Evolutionary conservation across 2,113 vertebrate genomes (phyloP).

Genomic region (Chaenocephalus aceratus): DNA sequence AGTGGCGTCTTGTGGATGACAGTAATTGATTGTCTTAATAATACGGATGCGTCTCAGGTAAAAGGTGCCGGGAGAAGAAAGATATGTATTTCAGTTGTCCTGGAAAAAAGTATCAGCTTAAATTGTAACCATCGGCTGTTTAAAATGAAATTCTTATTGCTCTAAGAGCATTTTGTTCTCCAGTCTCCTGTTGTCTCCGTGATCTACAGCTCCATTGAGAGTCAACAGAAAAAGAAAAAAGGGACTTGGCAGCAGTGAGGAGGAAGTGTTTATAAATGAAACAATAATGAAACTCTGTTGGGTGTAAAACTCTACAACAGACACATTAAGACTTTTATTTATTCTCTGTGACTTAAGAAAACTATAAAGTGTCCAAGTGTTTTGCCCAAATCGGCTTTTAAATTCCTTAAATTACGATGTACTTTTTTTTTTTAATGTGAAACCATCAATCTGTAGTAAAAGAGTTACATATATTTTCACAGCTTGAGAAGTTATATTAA

Average conservation of each 20-base stretch:
- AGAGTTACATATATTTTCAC: not conserved
- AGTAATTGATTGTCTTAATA: slow-evolving; percentile 67
- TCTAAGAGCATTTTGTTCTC: not conserved
- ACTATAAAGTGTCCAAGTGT: not conserved
- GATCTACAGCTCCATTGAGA: not conserved
- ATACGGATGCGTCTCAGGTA: slow-evolving; percentile 4
- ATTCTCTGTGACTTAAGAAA: not conserved
- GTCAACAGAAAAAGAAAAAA: not conserved
- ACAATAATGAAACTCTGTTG: not conserved
- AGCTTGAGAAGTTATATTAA: not conserved
- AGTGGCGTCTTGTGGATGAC: slow-evolving; percentile 34
- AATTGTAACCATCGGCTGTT: slow-evolving; percentile 9
- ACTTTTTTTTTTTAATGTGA: not conserved
- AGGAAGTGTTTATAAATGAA: slow-evolving; percentile 4
- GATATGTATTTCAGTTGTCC: slow-evolving; percentile 21
- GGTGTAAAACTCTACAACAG: not conserved
- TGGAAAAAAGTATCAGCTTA: slow-evolving; percentile 8
- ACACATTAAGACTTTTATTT: not conserved
- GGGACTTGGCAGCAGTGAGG: not conserved
- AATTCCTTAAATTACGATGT: not conserved
- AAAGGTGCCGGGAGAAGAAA: slow-evolving; percentile 16
- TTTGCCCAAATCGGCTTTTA: not conserved
- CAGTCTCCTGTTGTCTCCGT: not conserved
- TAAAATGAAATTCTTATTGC: slow-evolving; percentile 6
- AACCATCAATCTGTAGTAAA: not conserved